phyloP scores from a whole-genome alignment of 2,797 vertebrate genomes.

The Syngnathus rostellatus region DNA sequence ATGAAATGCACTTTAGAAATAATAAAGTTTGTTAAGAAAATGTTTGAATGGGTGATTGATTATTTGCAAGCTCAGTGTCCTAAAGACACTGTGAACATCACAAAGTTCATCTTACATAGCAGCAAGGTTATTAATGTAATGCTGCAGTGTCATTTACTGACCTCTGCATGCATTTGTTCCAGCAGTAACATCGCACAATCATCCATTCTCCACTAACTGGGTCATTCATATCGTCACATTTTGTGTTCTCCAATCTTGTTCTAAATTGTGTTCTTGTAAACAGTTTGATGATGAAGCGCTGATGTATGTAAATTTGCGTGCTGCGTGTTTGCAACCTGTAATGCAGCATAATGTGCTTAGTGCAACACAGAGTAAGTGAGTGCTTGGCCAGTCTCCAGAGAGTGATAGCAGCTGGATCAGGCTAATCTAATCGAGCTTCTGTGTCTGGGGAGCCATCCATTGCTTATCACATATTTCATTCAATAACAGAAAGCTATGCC shows the following conservation, averaged over 20 bases:
- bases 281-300: constrained; percentile 58
- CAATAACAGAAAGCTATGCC: constrained; percentile 53
- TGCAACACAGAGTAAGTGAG: constrained; percentile 64
- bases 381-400: constrained; percentile 62
- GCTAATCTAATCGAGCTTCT: constrained; percentile 65
- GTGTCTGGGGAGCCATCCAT: constrained; percentile 67
- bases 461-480: constrained; percentile 67
- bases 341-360: constrained; percentile 63
- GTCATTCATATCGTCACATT: constrained; percentile 35
- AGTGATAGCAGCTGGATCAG: constrained; percentile 68
- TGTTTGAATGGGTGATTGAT: no score
- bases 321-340: constrained; percentile 56
- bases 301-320: constrained; percentile 56
- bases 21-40: no score
- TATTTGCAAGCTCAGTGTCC: background rate
- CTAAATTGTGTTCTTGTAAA: constrained; percentile 45
- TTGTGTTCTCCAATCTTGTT: constrained; percentile 35
- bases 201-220: constrained; percentile 1
- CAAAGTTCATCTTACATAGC: background rate
- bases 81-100: background rate
- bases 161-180: background rate
- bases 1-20: no score
- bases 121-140: background rate
- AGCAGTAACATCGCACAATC: background rate
- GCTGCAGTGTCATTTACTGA: background rate